Percentiles rank a stretch among this genome's conserved stretches.
These are phyloP conservation scores for Riptortus pedestris DNA, from an alignment of 1,140 invertebrate genomes.

Conservation along the genomic window DNA sequence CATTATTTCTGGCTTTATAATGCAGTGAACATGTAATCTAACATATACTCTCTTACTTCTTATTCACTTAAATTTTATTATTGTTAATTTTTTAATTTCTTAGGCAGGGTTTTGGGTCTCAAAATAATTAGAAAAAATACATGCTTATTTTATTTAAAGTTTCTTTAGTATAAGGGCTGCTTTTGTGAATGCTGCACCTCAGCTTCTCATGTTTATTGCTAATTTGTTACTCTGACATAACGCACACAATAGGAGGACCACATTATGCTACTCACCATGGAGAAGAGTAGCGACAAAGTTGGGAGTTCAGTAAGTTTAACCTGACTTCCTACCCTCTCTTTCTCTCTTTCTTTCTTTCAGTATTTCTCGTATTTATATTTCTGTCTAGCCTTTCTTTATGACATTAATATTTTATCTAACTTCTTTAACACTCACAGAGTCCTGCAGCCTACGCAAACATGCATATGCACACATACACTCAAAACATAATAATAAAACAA, in stretches of 20 bases:
- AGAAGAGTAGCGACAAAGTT: slow-evolving; percentile 80
- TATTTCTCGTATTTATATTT: slow-evolving; percentile 1
- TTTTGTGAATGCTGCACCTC: slow-evolving; percentile 23
- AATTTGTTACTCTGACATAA: slow-evolving; percentile 38
- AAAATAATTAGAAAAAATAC: not conserved
- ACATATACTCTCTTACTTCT: no score
- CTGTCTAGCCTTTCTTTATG: not conserved
- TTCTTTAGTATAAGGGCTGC: slow-evolving; percentile 21
- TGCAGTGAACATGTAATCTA: no score
- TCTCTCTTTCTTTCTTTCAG: slow-evolving; percentile 24
- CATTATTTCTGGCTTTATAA: no score
- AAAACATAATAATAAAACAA: no score
- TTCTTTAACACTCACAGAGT: no score
- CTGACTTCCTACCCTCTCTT: slow-evolving; percentile 14
- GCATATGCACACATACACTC: no score
- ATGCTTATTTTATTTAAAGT: slow-evolving; percentile 4
- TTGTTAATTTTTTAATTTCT: no score
- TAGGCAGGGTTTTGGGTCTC: no score
- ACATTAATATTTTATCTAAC: no score
- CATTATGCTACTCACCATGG: slow-evolving; percentile 75
- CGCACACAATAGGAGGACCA: slow-evolving; percentile 46
- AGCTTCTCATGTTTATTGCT: slow-evolving; percentile 33
- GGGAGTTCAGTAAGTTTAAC: slow-evolving; percentile 78
- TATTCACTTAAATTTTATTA: no score
- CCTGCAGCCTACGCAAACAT: no score